Evolutionary conservation across 2,888 invertebrate species (phyloP).

Genomic region (Drepanosiphum platanoidis): DNA sequence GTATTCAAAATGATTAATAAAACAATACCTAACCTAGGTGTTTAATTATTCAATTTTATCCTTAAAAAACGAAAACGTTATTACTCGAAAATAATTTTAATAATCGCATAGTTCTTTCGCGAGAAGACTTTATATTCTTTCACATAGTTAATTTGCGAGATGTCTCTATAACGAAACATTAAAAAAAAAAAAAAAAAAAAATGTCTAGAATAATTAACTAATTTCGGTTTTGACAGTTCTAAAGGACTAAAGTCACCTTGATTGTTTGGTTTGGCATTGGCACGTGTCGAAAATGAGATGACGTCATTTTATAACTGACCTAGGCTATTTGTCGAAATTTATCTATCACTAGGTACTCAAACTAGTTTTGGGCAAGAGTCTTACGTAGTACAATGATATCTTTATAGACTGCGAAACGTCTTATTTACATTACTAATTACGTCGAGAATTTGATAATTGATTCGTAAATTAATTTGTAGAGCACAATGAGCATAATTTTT

Average conservation of each 20-base stretch:
- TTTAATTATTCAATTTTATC: not conserved
- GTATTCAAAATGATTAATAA: too few relatives aligned
- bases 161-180: not conserved
- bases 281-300: conserved; percentile 33
- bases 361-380: not conserved
- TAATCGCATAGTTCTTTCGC: too few relatives aligned
- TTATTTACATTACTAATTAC: not conserved
- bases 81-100: not conserved
- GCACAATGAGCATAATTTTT: too few relatives aligned
- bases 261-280: conserved; percentile 31
- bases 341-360: not conserved
- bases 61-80: not conserved
- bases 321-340: conserved; percentile 21
- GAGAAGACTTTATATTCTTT: not conserved
- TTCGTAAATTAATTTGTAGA: not conserved
- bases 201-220: not conserved
- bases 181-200: too few relatives aligned
- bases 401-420: not conserved
- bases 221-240: conserved; percentile 29
- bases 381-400: not conserved
- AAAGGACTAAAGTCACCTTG: conserved; percentile 45
- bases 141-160: not conserved
- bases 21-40: too few relatives aligned
- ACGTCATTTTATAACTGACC: conserved; percentile 40
- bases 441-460: not conserved